Evolutionary conservation across 2,888 invertebrate species (phyloP).

Genomic region (Agonopterix heracliana): DNA sequence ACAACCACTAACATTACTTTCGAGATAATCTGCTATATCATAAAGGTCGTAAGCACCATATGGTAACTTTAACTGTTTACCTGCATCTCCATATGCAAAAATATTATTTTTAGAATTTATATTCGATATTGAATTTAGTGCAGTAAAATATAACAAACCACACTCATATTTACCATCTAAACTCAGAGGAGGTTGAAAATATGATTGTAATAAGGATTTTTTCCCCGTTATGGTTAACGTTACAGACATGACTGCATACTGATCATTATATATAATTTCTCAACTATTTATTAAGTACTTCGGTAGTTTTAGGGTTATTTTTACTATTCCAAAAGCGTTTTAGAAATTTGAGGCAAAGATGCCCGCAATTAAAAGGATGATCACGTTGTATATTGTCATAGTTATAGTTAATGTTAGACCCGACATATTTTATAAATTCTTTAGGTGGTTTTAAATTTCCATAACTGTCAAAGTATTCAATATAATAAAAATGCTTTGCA

Average conservation of each 20-base stretch:
- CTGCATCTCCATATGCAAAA: conserved; percentile 19
- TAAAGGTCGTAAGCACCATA: conserved; percentile 20
- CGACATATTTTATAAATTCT: conserved; percentile 17
- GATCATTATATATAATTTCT: no score
- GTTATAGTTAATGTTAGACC: conserved; percentile 25
- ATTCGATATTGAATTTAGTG: conserved; percentile 25
- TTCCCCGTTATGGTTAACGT: conserved; percentile 19
- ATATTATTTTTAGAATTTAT: conserved; percentile 31
- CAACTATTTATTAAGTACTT: no score
- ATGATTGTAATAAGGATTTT: conserved; percentile 13
- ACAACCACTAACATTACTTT: conserved; percentile 2
- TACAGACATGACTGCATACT: no score
- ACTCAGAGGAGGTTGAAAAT: conserved; percentile 9
- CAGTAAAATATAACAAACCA: conserved; percentile 14
- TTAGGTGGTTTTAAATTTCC: conserved; percentile 31
- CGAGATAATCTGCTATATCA: conserved; percentile 15
- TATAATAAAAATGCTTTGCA: conserved; percentile 23
- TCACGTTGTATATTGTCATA: conserved; percentile 24
- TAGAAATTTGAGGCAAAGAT: conserved; percentile 28
- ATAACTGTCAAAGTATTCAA: conserved; percentile 40
- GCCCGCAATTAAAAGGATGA: conserved; percentile 26
- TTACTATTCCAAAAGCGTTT: conserved; percentile 14
- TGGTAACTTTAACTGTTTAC: conserved; percentile 23
- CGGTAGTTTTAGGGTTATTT: no score
- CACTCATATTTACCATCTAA: conserved; percentile 16